phyloP scores from a whole-genome alignment of 2,113 vertebrate species.

The Peromyscus polionotus region DNA sequence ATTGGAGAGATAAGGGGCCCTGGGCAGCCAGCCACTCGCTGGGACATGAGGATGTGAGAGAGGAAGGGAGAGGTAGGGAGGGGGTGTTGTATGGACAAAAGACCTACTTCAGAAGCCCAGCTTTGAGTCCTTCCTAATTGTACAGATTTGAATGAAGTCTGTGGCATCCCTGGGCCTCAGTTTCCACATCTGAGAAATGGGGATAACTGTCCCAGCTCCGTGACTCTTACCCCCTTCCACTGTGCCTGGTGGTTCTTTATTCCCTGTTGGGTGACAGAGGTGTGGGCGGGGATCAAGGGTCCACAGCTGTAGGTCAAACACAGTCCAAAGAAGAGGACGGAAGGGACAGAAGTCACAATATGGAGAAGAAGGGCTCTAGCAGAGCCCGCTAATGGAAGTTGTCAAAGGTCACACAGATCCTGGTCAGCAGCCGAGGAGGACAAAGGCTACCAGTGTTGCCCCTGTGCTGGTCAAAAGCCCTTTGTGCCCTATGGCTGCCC shows the following conservation, averaged over 20 bases:
- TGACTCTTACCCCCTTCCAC: not conserved
- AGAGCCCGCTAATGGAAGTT: not conserved
- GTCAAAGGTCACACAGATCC: not conserved
- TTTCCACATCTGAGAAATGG: conserved; percentile 16
- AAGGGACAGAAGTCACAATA: not conserved
- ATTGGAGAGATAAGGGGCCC: conserved; percentile 46
- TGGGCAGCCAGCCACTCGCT: not conserved
- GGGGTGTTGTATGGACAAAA: not conserved
- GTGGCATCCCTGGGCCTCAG: not conserved
- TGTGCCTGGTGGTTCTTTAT: no score
- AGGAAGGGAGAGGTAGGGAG: not conserved
- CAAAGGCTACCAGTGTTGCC: conserved; percentile 65
- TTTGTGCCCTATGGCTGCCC: conserved; percentile 1
- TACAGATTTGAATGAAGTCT: not conserved
- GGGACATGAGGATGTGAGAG: not conserved
- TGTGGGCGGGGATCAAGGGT: not conserved
- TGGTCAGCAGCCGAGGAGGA: not conserved
- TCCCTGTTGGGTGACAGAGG: not conserved
- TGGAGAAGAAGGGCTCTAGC: not conserved
- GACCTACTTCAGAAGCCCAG: not conserved
- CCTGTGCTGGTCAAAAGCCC: conserved; percentile 57
- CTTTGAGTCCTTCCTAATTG: not conserved
- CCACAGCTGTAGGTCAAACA: not conserved
- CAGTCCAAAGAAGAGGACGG: not conserved
- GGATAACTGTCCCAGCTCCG: not conserved